A percentile compares a stretch with the other conserved stretches of the same genome.
phyloP scores from a whole-genome alignment of 92 coral and sea anemone genomes.

The Hydrozoanthus gracilis region DNA sequence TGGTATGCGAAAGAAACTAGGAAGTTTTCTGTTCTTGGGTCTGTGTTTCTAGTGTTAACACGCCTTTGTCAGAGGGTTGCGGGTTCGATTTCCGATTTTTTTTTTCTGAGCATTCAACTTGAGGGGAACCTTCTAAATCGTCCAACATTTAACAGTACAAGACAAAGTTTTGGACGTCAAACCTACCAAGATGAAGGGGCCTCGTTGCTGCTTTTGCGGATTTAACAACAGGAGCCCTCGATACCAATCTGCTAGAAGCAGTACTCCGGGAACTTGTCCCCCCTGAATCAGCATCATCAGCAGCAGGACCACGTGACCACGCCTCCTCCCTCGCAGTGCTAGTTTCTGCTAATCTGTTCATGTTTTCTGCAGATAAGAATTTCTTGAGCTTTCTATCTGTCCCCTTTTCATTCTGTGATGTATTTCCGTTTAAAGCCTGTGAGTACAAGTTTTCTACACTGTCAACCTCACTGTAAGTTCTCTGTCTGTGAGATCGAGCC shows the following conservation, averaged over 20 bases:
- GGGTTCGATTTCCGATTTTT: no score
- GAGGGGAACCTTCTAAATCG: no score
- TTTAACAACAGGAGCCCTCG: constrained; percentile 77
- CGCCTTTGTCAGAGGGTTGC: no score
- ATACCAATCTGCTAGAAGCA: constrained; percentile 64
- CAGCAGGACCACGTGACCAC: not conserved
- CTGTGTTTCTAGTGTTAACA: no score
- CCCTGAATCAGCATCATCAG: constrained; percentile 40
- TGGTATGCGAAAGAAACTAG: no score
- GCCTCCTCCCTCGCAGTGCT: not conserved
- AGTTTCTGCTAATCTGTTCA: not conserved
- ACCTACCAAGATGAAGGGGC: constrained; percentile 90
- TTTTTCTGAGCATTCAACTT: no score
- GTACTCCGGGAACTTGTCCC: constrained; percentile 61
- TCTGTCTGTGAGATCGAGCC: constrained; percentile 63
- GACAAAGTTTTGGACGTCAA: no score
- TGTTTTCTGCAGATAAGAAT: not conserved
- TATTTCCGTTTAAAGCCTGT: constrained; percentile 4
- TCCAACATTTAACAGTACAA: no score
- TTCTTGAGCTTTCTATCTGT: not conserved
- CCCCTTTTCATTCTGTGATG: not conserved
- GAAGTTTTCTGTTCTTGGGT: no score
- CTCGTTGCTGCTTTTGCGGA: constrained; percentile 86
- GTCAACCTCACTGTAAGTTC: constrained; percentile 76
- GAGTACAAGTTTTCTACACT: constrained; percentile 65